Conservation (phyloP, 1,140 invertebrate genomes). For the Diabrotica virgifera region DNA sequence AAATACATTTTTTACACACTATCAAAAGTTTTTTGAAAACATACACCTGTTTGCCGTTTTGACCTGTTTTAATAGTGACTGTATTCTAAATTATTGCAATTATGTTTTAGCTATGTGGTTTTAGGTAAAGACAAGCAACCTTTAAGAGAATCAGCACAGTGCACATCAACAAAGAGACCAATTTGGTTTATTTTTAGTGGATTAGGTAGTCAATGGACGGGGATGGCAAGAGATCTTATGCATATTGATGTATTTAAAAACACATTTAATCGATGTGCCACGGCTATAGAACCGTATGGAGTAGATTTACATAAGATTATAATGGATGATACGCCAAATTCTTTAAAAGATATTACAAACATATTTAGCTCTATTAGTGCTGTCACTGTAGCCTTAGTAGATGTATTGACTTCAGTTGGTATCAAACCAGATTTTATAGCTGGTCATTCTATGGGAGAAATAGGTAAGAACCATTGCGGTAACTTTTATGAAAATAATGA, state of each 20-base stretch:
- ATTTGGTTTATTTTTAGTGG: conserved; percentile 95
- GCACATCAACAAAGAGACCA: conserved; percentile 58
- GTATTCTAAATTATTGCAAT: no score
- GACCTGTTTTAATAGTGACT: no score
- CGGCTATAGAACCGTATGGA: conserved; percentile 68
- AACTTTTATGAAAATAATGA: no score
- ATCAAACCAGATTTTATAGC: conserved; percentile 86
- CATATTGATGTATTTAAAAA: conserved; percentile 71
- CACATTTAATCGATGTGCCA: conserved; percentile 70
- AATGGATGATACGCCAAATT: conserved; percentile 66
- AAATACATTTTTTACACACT: no score
- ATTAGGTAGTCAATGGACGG: conserved; percentile 93
- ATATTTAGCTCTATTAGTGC: conserved; percentile 89
- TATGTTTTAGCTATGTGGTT: not conserved
- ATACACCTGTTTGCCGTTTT: no score
- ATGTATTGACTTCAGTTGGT: conserved; percentile 71
- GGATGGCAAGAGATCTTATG: conserved; percentile 84
- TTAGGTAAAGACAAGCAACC: not conserved
- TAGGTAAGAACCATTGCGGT: conserved; percentile 38
- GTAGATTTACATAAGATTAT: conserved; percentile 78
- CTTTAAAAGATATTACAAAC: conserved; percentile 66
- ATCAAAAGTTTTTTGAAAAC: no score
- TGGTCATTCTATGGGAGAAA: conserved; percentile 89
- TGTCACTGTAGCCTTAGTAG: conserved; percentile 86
- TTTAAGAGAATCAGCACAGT: not conserved